Evolutionary conservation across 2,797 vertebrate species (phyloP).

Genomic region (Tragopan temminckii): DNA sequence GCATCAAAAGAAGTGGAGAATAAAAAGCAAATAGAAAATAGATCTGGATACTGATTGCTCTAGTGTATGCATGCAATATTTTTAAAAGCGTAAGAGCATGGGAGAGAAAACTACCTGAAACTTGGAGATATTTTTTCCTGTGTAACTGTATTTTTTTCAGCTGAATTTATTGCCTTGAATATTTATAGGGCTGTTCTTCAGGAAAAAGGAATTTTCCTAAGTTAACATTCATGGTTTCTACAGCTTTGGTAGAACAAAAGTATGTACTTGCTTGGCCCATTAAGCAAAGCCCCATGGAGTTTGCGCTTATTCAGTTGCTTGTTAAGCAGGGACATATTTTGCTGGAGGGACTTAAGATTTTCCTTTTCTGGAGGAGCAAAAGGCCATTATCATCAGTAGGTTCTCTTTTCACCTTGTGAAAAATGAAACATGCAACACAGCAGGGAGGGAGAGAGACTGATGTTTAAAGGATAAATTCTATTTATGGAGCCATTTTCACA

Average conservation of each 20-base stretch:
- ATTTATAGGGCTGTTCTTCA: neutral
- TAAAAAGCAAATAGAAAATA: neutral
- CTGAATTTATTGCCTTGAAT: neutral
- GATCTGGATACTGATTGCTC: neutral
- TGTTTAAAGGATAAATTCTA: conserved; percentile 22
- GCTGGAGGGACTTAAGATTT: conserved; percentile 20
- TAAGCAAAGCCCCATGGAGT: conserved; percentile 34
- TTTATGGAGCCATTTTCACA: conserved; percentile 17
- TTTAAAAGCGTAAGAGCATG: neutral
- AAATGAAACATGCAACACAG: conserved; percentile 33
- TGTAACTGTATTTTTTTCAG: fast-evolving
- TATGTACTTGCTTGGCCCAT: conserved; percentile 9
- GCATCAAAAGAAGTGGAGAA: neutral
- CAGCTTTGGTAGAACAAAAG: neutral
- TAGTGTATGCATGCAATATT: neutral
- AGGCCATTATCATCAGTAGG: conserved; percentile 27
- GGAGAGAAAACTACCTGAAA: neutral
- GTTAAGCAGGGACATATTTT: conserved; percentile 41
- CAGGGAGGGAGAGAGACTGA: neutral
- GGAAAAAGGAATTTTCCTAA: neutral
- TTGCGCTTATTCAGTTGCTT: conserved; percentile 23
- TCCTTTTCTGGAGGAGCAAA: conserved; percentile 23
- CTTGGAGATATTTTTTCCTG: fast-evolving
- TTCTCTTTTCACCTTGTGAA: conserved; percentile 37
- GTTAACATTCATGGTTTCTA: neutral